A percentile compares a stretch with the other conserved stretches of the same genome.
Conservation (phyloP, 2,888 invertebrate species). For the Netelia inedita region DNA sequence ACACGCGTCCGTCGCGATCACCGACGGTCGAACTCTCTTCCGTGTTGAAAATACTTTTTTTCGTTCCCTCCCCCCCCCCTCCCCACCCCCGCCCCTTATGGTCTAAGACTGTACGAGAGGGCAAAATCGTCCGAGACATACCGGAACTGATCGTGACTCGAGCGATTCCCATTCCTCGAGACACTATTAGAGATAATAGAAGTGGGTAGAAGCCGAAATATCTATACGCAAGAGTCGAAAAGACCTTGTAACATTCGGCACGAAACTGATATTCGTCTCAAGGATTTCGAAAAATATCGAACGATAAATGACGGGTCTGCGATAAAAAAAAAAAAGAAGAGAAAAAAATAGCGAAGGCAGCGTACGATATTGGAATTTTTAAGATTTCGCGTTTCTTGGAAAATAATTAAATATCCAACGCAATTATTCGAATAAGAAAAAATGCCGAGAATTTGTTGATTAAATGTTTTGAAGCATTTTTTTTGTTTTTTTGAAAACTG, state of each 20-base stretch:
- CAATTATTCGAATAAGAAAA: no score
- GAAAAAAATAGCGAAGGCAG: slow-evolving; percentile 6
- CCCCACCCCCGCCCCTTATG: background rate
- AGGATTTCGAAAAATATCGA: slow-evolving; percentile 60
- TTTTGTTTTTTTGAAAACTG: background rate
- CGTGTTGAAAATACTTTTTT: slow-evolving; percentile 66
- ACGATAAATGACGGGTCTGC: slow-evolving; percentile 48
- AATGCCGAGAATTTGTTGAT: no score
- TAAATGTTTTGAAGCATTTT: no score
- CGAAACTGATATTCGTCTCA: slow-evolving; percentile 62
- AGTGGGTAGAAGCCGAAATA: slow-evolving; percentile 52
- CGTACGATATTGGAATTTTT: background rate
- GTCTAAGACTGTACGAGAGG: slow-evolving; percentile 43
- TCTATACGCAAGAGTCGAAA: slow-evolving; percentile 24
- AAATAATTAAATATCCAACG: background rate
- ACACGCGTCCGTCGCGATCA: slow-evolving; percentile 74
- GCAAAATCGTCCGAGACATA: slow-evolving; percentile 34
- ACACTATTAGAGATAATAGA: slow-evolving; percentile 45
- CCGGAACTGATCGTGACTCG: slow-evolving; percentile 68
- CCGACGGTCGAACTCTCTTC: slow-evolving; percentile 50
- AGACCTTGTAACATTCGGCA: slow-evolving; percentile 66
- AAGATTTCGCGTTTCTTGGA: slow-evolving; percentile 13
- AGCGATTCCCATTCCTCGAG: slow-evolving; percentile 49
- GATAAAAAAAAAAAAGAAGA: slow-evolving; percentile 5
- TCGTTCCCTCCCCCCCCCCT: slow-evolving; percentile 36